Evolutionary conservation across 2,888 invertebrate genomes (phyloP), one percentile per base, ranked within the genome.

Genomic region (Laothoe populi): DNA sequence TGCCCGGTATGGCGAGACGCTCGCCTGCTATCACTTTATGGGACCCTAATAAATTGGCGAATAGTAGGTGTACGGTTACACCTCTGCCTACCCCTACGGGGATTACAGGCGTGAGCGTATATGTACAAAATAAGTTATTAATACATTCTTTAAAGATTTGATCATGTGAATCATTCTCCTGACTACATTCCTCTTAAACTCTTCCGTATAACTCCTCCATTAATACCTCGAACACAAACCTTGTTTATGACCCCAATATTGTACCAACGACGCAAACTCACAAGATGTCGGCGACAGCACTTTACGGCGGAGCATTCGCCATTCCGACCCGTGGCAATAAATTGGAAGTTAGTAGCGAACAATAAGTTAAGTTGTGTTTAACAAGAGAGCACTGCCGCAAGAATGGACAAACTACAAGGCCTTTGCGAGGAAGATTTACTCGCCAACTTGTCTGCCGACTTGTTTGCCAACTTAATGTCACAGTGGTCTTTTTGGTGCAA

Each of bases 271-370:
- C 35, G 13, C 24, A 16, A 53, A 53, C 31, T 53, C 4, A 35
- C 53, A 53, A 53, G 48, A 53, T 53, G 53, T 35, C 53, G 53
- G 19, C 19, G 35, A 35, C 53, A 53, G 44, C 59, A 59, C 59
- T 59, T 59, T 45, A 45, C 59, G 44, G 45, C 19, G 16, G 19
- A 59, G 42, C 45, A 45, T 45, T 45, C 59, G 23, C 42, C 24
- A 38, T 42, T 23, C 58, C 58, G 24, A 21, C 38, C 38, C 57
- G 44, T 40, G 13, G 60, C 35, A 62, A 62, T 62, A 62, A 62
- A 62, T 62, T 57, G 46, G 23, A 62, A 62, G 57, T 62, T 61
- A 38, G 44, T 49, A 57, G 57, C 40, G 57, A 57, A 61, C 57
- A 61, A 45, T 61, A 61, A 57, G 57, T 61, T 57, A 38, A 44